These are phyloP conservation scores for Ephydatia muelleri DNA, from an alignment of 37 sponge, comb jelly and placozoan genomes.

Conservation along the genomic window DNA sequence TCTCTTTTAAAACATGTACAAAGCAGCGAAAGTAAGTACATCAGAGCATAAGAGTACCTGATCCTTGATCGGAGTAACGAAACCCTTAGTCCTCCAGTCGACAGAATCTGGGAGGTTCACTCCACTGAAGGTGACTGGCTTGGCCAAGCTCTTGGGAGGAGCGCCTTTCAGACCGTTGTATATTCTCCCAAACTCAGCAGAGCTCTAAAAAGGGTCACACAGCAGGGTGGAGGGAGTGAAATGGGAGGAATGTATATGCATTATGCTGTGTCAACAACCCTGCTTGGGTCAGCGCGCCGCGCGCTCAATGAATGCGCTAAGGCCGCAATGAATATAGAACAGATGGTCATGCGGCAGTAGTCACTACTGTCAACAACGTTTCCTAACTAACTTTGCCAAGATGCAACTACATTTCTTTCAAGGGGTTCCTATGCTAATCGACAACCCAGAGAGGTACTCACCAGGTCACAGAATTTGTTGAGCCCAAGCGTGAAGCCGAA, in stretches of 20 bases:
- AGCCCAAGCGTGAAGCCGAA: conserved; percentile 18
- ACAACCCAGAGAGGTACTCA: neutral
- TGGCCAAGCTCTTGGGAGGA: neutral
- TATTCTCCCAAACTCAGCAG: conserved; percentile 39
- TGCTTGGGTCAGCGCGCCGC: no score
- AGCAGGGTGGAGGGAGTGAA: no score
- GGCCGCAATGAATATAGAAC: no score
- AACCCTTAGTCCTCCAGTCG: conserved; percentile 77
- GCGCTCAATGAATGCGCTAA: no score
- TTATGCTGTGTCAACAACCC: no score
- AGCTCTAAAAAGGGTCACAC: neutral
- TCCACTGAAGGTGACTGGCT: neutral
- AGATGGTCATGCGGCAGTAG: no score
- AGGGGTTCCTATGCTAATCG: no score
- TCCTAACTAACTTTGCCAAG: no score
- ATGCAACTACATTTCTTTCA: no score
- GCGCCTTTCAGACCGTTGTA: conserved; percentile 29
- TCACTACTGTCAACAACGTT: no score
- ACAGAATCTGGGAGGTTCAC: conserved; percentile 40
- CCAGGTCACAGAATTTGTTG: neutral
- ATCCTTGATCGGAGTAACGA: conserved; percentile 69
- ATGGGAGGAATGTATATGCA: no score
- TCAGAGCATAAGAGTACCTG: conserved; percentile 32
- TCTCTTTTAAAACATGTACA: neutral
- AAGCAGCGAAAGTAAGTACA: neutral